phyloP scores from a whole-genome alignment of 2,797 vertebrate genomes.

The Sciaenops ocellatus region DNA sequence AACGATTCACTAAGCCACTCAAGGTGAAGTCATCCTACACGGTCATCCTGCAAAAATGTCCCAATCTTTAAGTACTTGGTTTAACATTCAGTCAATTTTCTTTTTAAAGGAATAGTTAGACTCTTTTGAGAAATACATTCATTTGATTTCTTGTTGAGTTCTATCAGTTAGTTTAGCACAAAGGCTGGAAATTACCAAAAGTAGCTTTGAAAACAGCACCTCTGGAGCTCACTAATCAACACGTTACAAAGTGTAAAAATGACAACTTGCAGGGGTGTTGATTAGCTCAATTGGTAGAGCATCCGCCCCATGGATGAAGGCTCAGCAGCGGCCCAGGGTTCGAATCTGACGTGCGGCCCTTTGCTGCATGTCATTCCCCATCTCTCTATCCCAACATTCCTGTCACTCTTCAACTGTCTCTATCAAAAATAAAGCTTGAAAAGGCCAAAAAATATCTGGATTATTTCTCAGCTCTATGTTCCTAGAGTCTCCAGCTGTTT shows the following conservation, averaged over 20 bases:
- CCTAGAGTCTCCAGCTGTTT: neutral
- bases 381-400: no score
- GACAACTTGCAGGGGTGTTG: neutral
- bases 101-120: neutral
- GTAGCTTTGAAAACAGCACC: neutral
- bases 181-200: neutral
- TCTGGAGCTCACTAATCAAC: neutral
- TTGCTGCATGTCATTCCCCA: no score
- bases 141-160: neutral
- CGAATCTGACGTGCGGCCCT: no score
- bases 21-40: conserved; percentile 40
- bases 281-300: no score
- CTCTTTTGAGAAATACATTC: neutral
- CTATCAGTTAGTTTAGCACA: neutral
- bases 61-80: neutral
- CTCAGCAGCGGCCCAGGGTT: no score
- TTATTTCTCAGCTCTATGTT: neutral
- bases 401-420: no score
- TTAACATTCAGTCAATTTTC: conserved; percentile 8
- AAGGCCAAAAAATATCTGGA: no score
- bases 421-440: no score
- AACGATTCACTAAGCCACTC: conserved; percentile 23
- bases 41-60: neutral
- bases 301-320: no score
- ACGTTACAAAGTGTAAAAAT: no score